A percentile compares a stretch with the other conserved stretches of the same genome.
phyloP scores from a whole-genome alignment of 1,140 invertebrate species.

The Drosophila ambigua region DNA sequence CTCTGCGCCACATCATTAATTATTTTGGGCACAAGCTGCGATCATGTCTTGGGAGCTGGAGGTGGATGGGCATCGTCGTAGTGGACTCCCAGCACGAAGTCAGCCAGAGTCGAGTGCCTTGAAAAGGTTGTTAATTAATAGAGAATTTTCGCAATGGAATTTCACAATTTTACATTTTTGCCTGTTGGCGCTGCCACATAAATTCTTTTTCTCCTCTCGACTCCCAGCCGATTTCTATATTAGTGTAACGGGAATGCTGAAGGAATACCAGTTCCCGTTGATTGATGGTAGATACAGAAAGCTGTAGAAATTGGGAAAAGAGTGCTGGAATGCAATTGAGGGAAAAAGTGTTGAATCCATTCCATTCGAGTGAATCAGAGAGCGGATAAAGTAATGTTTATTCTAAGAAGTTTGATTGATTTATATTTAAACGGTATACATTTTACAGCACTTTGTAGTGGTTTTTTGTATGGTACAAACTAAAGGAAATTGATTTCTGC shows the following conservation, averaged over 20 bases:
- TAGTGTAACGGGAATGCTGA: slow-evolving; percentile 44
- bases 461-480: no score
- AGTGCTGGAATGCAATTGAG: neutral
- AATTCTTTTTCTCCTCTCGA: slow-evolving; percentile 13
- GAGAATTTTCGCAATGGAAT: slow-evolving; percentile 63
- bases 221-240: slow-evolving; percentile 47
- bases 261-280: slow-evolving; percentile 18
- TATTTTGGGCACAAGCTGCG: slow-evolving; percentile 59
- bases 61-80: slow-evolving; percentile 21
- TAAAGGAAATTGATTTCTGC: no score
- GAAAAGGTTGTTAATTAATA: slow-evolving; percentile 72
- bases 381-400: no score
- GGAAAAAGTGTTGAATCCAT: neutral
- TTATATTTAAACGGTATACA: no score
- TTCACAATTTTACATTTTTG: slow-evolving; percentile 52
- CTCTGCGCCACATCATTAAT: slow-evolving; percentile 73
- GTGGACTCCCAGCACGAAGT: no score
- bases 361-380: no score
- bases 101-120: slow-evolving; percentile 18
- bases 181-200: slow-evolving; percentile 22
- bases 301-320: neutral
- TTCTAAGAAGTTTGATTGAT: no score
- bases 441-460: no score
- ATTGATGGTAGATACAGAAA: slow-evolving; percentile 18
- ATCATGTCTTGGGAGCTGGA: slow-evolving; percentile 19